Conservation (phyloP, 2,888 invertebrate genomes). For the Rhogogaster chlorosoma region DNA sequence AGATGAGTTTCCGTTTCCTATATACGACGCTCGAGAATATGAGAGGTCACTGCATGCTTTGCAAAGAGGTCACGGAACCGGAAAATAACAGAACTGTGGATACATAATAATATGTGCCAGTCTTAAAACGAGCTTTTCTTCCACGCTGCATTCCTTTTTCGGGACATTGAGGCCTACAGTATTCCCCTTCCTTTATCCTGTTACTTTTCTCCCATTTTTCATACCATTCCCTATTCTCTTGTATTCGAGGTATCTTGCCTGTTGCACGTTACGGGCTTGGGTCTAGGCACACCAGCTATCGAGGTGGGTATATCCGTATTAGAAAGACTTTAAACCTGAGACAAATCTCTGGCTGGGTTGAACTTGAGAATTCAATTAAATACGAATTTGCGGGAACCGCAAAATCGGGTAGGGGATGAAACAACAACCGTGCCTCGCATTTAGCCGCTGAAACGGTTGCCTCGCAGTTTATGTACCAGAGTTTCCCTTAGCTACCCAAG, state of each 20-base stretch:
- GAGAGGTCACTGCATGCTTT: conserved; percentile 20
- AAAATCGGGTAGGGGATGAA: conserved; percentile 35
- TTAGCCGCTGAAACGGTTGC: conserved; percentile 34
- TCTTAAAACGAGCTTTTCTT: background rate
- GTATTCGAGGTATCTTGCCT: background rate
- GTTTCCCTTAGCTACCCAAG: conserved; percentile 8
- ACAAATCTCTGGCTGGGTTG: conserved; percentile 28
- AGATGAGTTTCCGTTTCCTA: conserved; percentile 33
- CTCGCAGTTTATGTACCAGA: conserved; percentile 45
- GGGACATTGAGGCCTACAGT: background rate
- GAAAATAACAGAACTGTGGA: background rate
- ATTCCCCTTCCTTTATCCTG: background rate
- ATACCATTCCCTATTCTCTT: background rate
- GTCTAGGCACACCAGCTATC: background rate
- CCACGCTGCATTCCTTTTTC: background rate
- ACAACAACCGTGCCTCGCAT: conserved; percentile 39
- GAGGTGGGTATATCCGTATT: background rate
- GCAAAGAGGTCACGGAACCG: conserved; percentile 29
- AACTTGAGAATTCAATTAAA: conserved; percentile 49
- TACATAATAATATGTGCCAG: background rate
- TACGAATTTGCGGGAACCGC: conserved; percentile 35
- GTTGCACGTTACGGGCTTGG: background rate
- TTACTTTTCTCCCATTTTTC: background rate
- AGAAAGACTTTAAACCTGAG: conserved; percentile 10
- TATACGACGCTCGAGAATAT: conserved; percentile 12